phyloP scores from a whole-genome alignment of 2,113 vertebrate genomes.

The Colaptes auratus region DNA sequence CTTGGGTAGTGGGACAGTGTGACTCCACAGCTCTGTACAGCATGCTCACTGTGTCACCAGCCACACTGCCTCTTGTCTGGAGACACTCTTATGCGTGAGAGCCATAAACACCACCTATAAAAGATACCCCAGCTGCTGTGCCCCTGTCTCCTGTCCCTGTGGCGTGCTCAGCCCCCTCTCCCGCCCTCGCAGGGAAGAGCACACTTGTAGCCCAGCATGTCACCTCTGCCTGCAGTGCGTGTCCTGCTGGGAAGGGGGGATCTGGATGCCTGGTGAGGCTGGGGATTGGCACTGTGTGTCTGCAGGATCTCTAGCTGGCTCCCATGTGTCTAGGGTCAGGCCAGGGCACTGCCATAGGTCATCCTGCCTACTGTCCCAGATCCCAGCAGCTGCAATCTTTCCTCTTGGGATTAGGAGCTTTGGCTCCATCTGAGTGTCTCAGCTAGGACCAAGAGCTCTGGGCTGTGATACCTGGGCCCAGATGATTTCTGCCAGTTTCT shows the following conservation, averaged over 20 bases:
- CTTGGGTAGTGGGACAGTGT: neutral
- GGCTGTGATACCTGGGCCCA: slow-evolving; percentile 88
- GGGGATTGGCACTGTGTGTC: neutral
- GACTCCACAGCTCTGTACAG: fast-evolving
- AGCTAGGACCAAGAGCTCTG: neutral
- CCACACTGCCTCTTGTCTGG: neutral
- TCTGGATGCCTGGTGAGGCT: neutral
- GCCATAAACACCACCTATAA: neutral
- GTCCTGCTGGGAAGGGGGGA: neutral
- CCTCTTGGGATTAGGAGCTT: neutral
- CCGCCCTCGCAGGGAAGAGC: neutral
- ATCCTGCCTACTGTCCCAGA: neutral
- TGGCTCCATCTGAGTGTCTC: neutral
- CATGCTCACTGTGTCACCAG: fast-evolving
- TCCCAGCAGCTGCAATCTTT: neutral
- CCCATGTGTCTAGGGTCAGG: neutral
- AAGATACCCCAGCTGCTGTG: fast-evolving
- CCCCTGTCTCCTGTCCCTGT: neutral
- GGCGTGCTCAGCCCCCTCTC: neutral
- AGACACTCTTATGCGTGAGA: neutral
- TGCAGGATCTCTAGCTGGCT: neutral
- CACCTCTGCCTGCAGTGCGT: fast-evolving
- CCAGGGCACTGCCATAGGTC: neutral
- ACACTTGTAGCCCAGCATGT: neutral
- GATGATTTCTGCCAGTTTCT: slow-evolving; percentile 88